Evolutionary conservation across 2,888 invertebrate species (phyloP), one percentile per base, ranked within the genome.

Genomic region (Adineta ricciae): DNA sequence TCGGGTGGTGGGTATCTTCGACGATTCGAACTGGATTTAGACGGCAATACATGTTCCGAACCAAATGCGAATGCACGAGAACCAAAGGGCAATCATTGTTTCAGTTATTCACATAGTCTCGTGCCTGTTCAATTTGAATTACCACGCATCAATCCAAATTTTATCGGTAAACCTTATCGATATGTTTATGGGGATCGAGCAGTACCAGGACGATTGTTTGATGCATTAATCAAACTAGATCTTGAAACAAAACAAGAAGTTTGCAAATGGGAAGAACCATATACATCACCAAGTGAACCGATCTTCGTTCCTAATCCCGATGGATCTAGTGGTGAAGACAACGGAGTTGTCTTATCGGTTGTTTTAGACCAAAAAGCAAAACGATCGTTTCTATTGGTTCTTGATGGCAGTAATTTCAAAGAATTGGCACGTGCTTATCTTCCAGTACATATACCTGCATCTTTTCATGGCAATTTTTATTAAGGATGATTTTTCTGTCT

Each of bases 381-480:
- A 38, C 86, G 84, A 82, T 88, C 88, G 36, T 89, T 89, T 86
- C 64, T 89, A 36, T 87, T 87, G 9, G 87, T 89, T 1, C 86
- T 89, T 14, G 88, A 89, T 86, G 89, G 89, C 0, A 86, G 83
- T 46, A 88, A 87, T 14, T 87, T 90, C 87, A 87, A 86, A 21
- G 56, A 87, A 2, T 86, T 88, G 9, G 88, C 87, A 86, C 85
- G 83, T 32, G 88, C 88, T 0, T 87, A 87, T 64, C 85, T 89
- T 24, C 89, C 89, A 0, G 88, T 88, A 1, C 72, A 87, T 19
- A 87, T 90, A 24, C 89, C 90, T 11, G 89, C 88, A 84, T 88
- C 88, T 49, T 86, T 90, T 16, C 90, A 90, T 86, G 89, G 90
- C 19, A 85, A 88, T 78, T 89, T 89, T 84, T 89, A 89, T 73